phyloP scores from a whole-genome alignment of 2,113 vertebrate species.

The Phoxinus phoxinus region DNA sequence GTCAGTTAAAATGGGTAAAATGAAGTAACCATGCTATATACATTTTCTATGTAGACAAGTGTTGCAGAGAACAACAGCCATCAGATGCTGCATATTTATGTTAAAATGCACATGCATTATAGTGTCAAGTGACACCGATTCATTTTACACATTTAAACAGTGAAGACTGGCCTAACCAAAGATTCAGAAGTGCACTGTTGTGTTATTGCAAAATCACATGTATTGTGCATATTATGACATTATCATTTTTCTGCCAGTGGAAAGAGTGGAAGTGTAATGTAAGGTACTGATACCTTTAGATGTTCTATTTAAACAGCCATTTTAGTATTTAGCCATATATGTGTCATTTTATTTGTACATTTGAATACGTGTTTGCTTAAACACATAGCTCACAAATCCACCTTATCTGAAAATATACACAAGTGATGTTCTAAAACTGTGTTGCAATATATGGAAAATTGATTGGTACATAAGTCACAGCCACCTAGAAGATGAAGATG shows the following conservation, averaged over 20 bases:
- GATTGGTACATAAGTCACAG: neutral
- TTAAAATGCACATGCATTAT: neutral
- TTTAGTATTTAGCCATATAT: neutral
- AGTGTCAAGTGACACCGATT: neutral
- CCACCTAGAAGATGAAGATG: neutral
- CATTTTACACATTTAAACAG: neutral
- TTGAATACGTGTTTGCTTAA: neutral
- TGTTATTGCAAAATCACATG: neutral
- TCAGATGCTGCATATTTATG: neutral
- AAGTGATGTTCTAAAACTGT: neutral
- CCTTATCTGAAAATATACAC: neutral
- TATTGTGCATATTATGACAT: neutral
- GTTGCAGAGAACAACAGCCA: neutral
- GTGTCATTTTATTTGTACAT: neutral
- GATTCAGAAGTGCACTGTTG: neutral
- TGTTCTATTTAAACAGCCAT: neutral
- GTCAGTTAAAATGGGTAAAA: neutral
- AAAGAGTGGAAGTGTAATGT: neutral
- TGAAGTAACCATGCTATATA: neutral
- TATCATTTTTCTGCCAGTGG: neutral
- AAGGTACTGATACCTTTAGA: neutral
- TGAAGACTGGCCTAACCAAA: constrained; percentile 25
- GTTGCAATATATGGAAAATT: neutral
- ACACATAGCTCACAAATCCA: neutral
- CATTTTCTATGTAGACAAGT: neutral